Evolutionary conservation across 2,888 invertebrate genomes (phyloP).

Genomic region (Stegophylla sp.): DNA sequence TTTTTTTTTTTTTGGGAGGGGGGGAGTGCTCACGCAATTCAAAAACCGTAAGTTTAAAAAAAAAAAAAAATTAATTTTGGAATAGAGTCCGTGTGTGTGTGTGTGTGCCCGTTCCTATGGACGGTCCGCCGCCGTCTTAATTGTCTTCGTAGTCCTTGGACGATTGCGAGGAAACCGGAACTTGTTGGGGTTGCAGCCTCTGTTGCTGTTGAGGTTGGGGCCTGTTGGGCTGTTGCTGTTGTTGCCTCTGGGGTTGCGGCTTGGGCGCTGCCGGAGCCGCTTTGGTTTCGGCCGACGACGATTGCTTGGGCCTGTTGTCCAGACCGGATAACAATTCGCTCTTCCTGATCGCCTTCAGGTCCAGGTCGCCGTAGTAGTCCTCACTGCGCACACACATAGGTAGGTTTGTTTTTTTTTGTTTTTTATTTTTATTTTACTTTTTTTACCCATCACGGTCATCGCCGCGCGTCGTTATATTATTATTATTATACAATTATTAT

Average conservation of each 20-base stretch:
- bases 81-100: conserved; percentile 24
- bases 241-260: conserved; percentile 62
- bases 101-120: background rate
- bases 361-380: conserved; percentile 95
- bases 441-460: conserved; percentile 18
- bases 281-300: conserved; percentile 66
- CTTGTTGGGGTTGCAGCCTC: conserved; percentile 32
- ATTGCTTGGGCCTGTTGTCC: conserved; percentile 65
- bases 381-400: conserved; percentile 73
- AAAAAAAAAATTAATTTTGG: conserved; percentile 27
- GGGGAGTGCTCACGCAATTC: conserved; percentile 43
- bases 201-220: conserved; percentile 52
- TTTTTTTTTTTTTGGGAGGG: background rate
- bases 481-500: background rate
- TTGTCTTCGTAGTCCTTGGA: conserved; percentile 55
- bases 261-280: conserved; percentile 63
- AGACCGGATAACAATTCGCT: conserved; percentile 87
- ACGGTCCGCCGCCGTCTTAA: background rate
- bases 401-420: conserved; percentile 34
- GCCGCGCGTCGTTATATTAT: background rate
- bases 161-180: conserved; percentile 35
- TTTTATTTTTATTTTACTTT: background rate
- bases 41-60: conserved; percentile 26
- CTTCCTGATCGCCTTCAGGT: conserved; percentile 93
- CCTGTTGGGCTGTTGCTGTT: conserved; percentile 38